phyloP scores from a whole-genome alignment of 2,888 invertebrate species.

The Xanthia icteritia region DNA sequence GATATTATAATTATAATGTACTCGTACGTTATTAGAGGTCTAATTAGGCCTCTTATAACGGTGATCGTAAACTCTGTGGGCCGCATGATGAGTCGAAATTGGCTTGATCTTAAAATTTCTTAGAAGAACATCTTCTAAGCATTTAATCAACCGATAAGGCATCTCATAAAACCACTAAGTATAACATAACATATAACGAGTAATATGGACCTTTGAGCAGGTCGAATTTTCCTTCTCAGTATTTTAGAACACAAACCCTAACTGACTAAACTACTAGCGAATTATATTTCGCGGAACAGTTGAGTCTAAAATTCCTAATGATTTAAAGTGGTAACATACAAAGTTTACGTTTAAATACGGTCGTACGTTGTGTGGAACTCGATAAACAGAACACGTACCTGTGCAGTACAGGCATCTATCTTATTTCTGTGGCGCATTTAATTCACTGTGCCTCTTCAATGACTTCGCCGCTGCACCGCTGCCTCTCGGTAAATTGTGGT shows the following conservation, averaged over 20 bases:
- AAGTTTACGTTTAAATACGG: conserved; percentile 50
- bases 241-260: conserved; percentile 1
- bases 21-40: conserved; percentile 7
- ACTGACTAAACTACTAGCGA: background rate
- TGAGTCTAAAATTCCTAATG: conserved; percentile 36
- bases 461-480: conserved; percentile 42
- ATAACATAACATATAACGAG: background rate
- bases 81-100: conserved; percentile 25
- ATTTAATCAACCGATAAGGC: conserved; percentile 12
- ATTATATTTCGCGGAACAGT: conserved; percentile 22
- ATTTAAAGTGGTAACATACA: conserved; percentile 48
- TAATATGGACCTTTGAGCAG: background rate
- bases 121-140: conserved; percentile 15
- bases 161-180: background rate
- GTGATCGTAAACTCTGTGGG: conserved; percentile 21
- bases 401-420: conserved; percentile 52
- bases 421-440: conserved; percentile 66
- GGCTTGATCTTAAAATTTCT: conserved; percentile 27
- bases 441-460: conserved; percentile 66
- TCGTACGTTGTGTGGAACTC: conserved; percentile 39
- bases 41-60: conserved; percentile 23
- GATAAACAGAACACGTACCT: conserved; percentile 61
- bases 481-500: conserved; percentile 62
- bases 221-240: background rate
- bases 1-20: background rate